Evolutionary conservation across 2,113 vertebrate species (phyloP), one percentile per base, ranked within the genome.

Genomic region (Boulengeromyrus knoepffleri): DNA sequence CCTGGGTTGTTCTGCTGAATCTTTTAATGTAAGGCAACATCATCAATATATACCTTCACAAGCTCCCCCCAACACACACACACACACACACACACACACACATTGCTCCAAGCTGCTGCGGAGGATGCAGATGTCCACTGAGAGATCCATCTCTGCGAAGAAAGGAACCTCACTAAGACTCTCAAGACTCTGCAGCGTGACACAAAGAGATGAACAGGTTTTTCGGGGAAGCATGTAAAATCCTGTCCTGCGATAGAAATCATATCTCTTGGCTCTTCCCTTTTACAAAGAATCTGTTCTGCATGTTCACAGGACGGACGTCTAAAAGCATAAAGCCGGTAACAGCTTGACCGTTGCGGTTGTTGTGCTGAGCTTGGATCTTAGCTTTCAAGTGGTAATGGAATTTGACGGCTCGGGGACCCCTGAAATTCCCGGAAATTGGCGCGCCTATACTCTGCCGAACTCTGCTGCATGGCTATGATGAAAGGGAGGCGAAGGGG

Each of bases 341-440:
- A 50, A 85, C 19, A 21, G n/a, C 46, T 15, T 84, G 52, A 42
- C 66, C 66, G 87, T 36, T 70, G 56, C 42, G 19, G 45, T 13
- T 27, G 42, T 27, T 49, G 46, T 85, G 77, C 42, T 27, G 74
- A n/a, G 19, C 17, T 50, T 52, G 88, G 70, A 89, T 90, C 74
- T 88, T 85, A 62, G 74, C 77, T 89, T 50, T 88, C 87, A 66
- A 84, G 87, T 56, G 24, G 9, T 66, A 88, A 88, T 49, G 39
- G 90, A 70, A 88, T 89, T 89, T 53, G 45, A 58, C 52, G 19
- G 27, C 7, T 42, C 6, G 31, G 77, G 70, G 49, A 52, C 27
- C 87, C 31, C 87, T 42, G 7, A 88, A 58, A 88, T 52, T 58
- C 53, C 21, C 39, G 45, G 39, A n/a, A 85, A 85, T 42, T 80